Evolutionary conservation across 2,797 vertebrate genomes (phyloP).

Genomic region (Pseudotriccus pelzelni): DNA sequence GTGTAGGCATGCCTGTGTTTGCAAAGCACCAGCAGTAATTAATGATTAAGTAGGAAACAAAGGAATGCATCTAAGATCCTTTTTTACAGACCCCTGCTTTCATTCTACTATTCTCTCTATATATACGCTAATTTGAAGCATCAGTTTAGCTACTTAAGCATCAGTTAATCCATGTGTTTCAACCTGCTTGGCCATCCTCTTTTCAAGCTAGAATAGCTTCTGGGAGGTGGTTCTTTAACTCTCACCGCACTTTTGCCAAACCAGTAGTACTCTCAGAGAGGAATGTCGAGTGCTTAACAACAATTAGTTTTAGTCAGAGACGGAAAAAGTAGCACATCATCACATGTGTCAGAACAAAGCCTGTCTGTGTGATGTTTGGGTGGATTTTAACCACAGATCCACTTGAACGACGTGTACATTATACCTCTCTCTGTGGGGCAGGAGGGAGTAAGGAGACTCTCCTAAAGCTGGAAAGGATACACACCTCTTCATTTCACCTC

Average conservation of each 20-base stretch:
- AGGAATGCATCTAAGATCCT: neutral
- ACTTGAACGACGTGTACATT: neutral
- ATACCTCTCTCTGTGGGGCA: neutral
- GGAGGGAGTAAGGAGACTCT: neutral
- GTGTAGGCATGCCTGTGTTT: neutral
- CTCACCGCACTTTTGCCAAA: constrained; percentile 54
- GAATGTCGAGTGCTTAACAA: constrained; percentile 30
- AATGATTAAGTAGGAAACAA: constrained; percentile 10
- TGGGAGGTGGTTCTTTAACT: constrained; percentile 36
- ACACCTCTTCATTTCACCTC: neutral
- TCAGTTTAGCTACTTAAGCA: neutral
- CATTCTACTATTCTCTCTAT: neutral
- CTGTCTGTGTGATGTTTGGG: neutral
- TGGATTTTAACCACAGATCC: constrained; percentile 30
- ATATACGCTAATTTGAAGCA: neutral
- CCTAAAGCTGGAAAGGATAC: neutral
- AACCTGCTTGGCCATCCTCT: constrained; percentile 35
- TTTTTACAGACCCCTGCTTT: neutral
- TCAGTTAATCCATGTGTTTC: constrained; percentile 41
- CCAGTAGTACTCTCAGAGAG: neutral
- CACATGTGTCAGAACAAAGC: neutral
- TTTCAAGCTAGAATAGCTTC: constrained; percentile 56
- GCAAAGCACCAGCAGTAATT: neutral
- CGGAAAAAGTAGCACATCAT: constrained; percentile 28
- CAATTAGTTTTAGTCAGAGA: constrained; percentile 51